Evolutionary conservation across 2,113 vertebrate species (phyloP).

Genomic region (rabbit (Oryctolagus cuniculus)): mOryCun1.1 NC_091438.1:96351001-96351500

Average conservation of each 20-base stretch:
- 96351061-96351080: neutral
- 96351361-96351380: constrained; percentile 44
- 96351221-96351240: constrained; percentile 56
- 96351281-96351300: constrained; percentile 43
- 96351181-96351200: constrained; percentile 53
- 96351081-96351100: neutral
- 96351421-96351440: neutral
- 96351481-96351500: constrained; percentile 18
- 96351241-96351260: constrained; percentile 41
- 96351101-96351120: neutral
- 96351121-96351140: constrained; percentile 36
- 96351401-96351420: neutral
- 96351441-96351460: constrained; percentile 38
- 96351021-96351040: too few relatives aligned
- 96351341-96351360: neutral
- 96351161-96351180: constrained; percentile 61
- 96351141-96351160: constrained; percentile 61
- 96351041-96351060: too few relatives aligned
- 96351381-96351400: constrained; percentile 49
- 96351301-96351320: constrained; percentile 50
- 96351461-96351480: constrained; percentile 31
- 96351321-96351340: neutral
- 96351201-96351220: constrained; percentile 57
- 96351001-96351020: too few relatives aligned
- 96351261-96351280: constrained; percentile 54